Conservation (phyloP, 92 coral and sea anemone genomes). For the Porites cylindrica region DNA sequence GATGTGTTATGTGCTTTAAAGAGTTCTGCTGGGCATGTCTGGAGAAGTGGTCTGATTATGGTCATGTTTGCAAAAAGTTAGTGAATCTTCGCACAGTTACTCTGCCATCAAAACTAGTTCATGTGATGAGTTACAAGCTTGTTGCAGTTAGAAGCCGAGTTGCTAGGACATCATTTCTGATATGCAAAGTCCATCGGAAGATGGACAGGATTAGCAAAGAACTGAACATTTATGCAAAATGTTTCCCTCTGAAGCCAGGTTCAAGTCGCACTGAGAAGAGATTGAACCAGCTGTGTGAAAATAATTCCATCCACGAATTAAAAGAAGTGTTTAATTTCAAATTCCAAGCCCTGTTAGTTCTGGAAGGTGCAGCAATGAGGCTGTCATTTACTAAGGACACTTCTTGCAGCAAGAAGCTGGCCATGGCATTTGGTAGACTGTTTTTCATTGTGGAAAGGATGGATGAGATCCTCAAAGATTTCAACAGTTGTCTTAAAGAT, state of each 20-base stretch:
- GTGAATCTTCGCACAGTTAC: constrained; percentile 53
- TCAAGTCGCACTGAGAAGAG: neutral
- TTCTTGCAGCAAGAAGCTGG: constrained; percentile 38
- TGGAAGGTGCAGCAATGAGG: constrained; percentile 87
- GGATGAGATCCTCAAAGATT: constrained; percentile 63
- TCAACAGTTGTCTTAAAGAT: constrained; percentile 24
- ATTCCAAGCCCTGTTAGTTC: constrained; percentile 75
- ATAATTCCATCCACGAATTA: constrained; percentile 23
- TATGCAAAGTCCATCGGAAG: constrained; percentile 41
- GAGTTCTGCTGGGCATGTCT: constrained; percentile 87
- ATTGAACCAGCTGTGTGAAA: constrained; percentile 33
- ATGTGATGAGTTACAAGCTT: constrained; percentile 7
- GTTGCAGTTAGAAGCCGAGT: constrained; percentile 70
- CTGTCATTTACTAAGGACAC: constrained; percentile 62
- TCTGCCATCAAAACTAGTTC: constrained; percentile 8
- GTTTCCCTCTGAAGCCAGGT: constrained; percentile 18
- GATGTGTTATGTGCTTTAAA: constrained; percentile 71
- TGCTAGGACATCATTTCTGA: constrained; percentile 46
- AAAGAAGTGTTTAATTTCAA: constrained; percentile 65
- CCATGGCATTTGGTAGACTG: constrained; percentile 56
- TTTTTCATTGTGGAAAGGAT: constrained; percentile 74
- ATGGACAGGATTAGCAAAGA: constrained; percentile 32
- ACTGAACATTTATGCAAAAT: constrained; percentile 11
- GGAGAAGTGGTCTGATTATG: neutral
- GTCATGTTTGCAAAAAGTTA: neutral